These are phyloP conservation scores for Trachelus troglodyta DNA, from an alignment of 2,888 invertebrate genomes.

Conservation along the genomic window DNA sequence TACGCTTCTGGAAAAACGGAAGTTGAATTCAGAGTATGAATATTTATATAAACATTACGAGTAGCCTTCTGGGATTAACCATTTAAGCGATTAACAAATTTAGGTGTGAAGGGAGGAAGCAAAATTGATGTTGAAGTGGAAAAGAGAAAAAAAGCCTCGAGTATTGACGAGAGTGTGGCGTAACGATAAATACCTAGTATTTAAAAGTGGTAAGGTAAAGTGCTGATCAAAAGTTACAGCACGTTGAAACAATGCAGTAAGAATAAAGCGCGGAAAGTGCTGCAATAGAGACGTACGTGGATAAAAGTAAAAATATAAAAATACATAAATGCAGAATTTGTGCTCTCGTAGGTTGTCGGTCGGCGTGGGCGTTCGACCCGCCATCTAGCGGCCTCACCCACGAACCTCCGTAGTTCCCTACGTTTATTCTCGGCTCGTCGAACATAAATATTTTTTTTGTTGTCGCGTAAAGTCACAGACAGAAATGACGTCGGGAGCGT, in stretches of 20 bases:
- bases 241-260: background rate
- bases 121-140: background rate
- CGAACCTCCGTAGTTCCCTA: background rate
- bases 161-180: background rate
- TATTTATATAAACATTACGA: background rate
- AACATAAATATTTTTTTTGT: background rate
- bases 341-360: background rate
- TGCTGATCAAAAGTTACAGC: background rate
- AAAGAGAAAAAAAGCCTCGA: too few relatives aligned
- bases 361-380: background rate
- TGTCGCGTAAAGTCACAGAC: background rate
- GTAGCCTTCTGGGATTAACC: background rate
- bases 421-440: background rate
- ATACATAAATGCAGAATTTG: background rate
- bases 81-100: too few relatives aligned
- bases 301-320: background rate
- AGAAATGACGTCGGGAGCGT: background rate
- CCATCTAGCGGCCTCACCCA: background rate
- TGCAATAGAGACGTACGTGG: background rate
- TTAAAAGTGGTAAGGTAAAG: background rate
- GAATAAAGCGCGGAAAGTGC: background rate
- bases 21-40: constrained; percentile 14
- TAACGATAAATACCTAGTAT: too few relatives aligned
- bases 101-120: too few relatives aligned
- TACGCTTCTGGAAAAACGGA: constrained; percentile 15